Conservation (phyloP, 1,140 invertebrate genomes). For the Caenorhabditis latens region DNA sequence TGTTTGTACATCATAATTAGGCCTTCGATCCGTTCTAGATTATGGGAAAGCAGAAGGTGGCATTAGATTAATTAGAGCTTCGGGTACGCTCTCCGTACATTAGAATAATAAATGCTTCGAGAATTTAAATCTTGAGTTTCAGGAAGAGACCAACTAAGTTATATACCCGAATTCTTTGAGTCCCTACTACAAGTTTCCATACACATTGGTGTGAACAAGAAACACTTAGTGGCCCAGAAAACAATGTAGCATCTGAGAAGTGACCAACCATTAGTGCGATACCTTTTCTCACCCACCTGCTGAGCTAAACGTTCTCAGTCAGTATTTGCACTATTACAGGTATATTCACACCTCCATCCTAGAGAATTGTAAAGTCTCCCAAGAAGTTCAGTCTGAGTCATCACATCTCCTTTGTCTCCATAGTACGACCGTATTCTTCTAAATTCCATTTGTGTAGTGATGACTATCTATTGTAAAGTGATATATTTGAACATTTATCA, state of each 20-base stretch:
- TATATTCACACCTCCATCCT: not conserved
- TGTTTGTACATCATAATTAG: not conserved
- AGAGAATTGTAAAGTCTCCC: not conserved
- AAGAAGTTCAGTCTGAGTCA: not conserved
- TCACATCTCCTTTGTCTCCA: not conserved
- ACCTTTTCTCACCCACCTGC: conserved; percentile 14
- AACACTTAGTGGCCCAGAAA: too few species aligned
- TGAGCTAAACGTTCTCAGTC: not conserved
- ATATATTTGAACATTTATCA: not conserved
- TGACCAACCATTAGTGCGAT: not conserved
- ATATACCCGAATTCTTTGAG: too few species aligned
- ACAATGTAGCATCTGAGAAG: too few species aligned
- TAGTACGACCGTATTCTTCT: not conserved
- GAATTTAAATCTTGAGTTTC: too few species aligned
- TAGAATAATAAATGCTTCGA: too few species aligned
- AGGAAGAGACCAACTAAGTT: too few species aligned
- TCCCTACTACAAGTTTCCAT: too few species aligned
- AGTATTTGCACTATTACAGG: not conserved
- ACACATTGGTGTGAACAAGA: too few species aligned
- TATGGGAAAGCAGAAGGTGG: not conserved
- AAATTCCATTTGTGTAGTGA: not conserved
- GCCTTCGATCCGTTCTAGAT: not conserved
- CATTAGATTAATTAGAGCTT: not conserved
- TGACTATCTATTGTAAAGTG: not conserved
- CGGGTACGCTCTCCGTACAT: too few species aligned